phyloP scores from a whole-genome alignment of 2,888 invertebrate species.

The Meiosimyza decipiens region DNA sequence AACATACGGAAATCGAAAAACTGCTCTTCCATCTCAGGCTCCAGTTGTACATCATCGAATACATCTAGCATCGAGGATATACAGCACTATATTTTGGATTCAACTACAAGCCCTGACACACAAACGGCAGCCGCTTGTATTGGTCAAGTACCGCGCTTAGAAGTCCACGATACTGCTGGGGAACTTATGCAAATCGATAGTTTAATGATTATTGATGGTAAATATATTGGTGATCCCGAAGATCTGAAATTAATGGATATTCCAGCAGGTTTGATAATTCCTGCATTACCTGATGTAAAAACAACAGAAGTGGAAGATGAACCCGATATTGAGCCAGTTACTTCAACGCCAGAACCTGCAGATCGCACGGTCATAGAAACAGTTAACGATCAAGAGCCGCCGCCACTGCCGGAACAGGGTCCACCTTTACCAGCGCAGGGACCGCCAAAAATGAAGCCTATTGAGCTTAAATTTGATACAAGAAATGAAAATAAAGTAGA shows the following conservation, averaged over 20 bases:
- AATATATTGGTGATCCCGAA: slow-evolving; percentile 67
- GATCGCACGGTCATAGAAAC: slow-evolving; percentile 59
- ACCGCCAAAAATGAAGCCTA: slow-evolving; percentile 53
- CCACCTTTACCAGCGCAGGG: slow-evolving; percentile 50
- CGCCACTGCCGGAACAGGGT: slow-evolving; percentile 41
- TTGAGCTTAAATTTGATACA: slow-evolving; percentile 61
- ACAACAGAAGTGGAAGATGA: slow-evolving; percentile 50
- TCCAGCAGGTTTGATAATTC: slow-evolving; percentile 63
- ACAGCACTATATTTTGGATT: slow-evolving; percentile 66
- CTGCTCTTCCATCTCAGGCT: slow-evolving; percentile 55
- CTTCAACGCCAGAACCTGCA: slow-evolving; percentile 59
- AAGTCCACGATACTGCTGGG: slow-evolving; percentile 79
- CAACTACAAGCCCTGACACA: slow-evolving; percentile 67
- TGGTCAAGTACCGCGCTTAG: slow-evolving; percentile 74
- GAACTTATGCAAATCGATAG: slow-evolving; percentile 74
- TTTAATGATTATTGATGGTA: slow-evolving; percentile 69
- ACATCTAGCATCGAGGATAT: slow-evolving; percentile 66
- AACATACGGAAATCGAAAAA: slow-evolving; percentile 71
- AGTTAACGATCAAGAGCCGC: slow-evolving; percentile 21
- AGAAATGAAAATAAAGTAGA: slow-evolving; percentile 67
- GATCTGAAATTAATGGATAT: slow-evolving; percentile 65
- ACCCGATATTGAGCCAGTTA: slow-evolving; percentile 56
- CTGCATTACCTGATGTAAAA: slow-evolving; percentile 50
- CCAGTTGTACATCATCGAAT: slow-evolving; percentile 69
- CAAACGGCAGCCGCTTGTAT: slow-evolving; percentile 54